Conservation (phyloP, 2,113 vertebrate species). For the Alligator sinensis region DNA sequence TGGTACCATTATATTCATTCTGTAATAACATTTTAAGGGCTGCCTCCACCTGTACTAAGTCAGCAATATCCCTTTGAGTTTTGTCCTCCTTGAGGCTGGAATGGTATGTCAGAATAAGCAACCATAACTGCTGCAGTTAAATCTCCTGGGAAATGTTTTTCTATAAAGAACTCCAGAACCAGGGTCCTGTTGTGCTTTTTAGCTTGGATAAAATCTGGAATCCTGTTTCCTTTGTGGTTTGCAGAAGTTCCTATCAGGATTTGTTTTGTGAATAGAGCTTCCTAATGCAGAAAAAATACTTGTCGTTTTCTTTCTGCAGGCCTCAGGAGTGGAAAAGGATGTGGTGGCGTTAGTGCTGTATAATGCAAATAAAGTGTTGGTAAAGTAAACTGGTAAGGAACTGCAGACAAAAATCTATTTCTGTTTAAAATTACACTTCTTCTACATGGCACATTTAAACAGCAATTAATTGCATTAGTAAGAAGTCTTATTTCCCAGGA, state of each 20-base stretch:
- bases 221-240: slow-evolving; percentile 36
- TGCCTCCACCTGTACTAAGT: slow-evolving; percentile 31
- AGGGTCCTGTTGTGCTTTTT: background rate
- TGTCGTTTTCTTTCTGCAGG: slow-evolving; percentile 38
- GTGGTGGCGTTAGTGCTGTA: background rate
- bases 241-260: slow-evolving; percentile 35
- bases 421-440: background rate
- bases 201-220: slow-evolving; percentile 49
- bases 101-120: slow-evolving; percentile 53
- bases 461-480: slow-evolving; percentile 16
- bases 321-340: slow-evolving; percentile 22
- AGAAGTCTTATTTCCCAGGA: slow-evolving; percentile 43
- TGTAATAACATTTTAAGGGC: slow-evolving; percentile 54
- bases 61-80: slow-evolving; percentile 34
- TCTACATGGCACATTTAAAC: slow-evolving; percentile 10
- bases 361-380: accelerated
- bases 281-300: slow-evolving; percentile 14
- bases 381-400: slow-evolving; percentile 5
- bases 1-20: slow-evolving; percentile 16
- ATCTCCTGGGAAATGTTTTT: slow-evolving; percentile 31
- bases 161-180: slow-evolving; percentile 14
- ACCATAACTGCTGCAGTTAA: slow-evolving; percentile 32
- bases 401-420: slow-evolving; percentile 5
- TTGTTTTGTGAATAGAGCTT: background rate
- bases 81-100: slow-evolving; percentile 8